Conservation (phyloP, 2,113 vertebrate species). For the Synodontis membranacea region DNA sequence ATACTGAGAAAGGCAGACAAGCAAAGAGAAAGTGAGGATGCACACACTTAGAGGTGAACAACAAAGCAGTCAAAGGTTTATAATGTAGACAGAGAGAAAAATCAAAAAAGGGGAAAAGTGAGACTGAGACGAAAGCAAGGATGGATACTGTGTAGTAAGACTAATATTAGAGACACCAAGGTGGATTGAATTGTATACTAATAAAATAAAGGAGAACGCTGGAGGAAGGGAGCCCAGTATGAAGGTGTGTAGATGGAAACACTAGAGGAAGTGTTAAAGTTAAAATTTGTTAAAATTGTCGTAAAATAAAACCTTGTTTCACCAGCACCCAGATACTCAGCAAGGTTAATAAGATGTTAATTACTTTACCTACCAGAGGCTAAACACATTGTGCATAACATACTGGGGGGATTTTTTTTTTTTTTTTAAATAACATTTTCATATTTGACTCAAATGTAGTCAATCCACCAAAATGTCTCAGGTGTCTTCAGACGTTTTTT, state of each 20-base stretch:
- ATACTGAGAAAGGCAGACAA: conserved; percentile 55
- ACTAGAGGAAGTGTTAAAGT: background rate
- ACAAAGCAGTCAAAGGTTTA: conserved; percentile 4
- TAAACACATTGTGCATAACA: conserved; percentile 5
- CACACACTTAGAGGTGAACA: conserved; percentile 2
- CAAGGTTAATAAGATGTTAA: background rate
- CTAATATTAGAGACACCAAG: conserved; percentile 4
- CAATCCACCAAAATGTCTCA: background rate
- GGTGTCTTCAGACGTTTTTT: background rate
- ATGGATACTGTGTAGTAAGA: background rate
- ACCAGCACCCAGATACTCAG: background rate
- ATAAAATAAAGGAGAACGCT: background rate
- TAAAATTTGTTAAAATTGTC: too few relatives aligned
- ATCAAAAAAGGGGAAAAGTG: background rate
- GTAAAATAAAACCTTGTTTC: background rate
- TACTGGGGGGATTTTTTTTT: too few relatives aligned
- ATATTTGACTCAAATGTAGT: background rate
- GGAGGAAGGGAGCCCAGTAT: background rate
- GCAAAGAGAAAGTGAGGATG: background rate
- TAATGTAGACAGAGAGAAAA: background rate
- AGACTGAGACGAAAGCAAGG: background rate
- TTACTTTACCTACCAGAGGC: conserved; percentile 9
- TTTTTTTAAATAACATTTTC: too few relatives aligned
- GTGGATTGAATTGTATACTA: background rate
- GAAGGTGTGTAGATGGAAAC: background rate